Base-by-base conservation (phyloP, 2,113 vertebrate genomes). In the Sylvilagus bachmani region DNA sequence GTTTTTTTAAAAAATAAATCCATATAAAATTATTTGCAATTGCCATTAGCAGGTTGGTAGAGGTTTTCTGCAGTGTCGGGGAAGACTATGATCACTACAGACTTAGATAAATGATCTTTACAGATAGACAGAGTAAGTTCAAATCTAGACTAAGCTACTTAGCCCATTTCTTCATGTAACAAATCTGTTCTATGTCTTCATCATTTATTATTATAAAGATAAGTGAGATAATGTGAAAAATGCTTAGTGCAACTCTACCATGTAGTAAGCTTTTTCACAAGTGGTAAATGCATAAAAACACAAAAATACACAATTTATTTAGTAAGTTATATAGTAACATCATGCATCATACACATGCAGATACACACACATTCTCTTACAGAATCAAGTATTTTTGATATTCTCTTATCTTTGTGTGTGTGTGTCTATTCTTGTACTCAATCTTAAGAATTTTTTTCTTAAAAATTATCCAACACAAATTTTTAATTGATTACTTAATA, bases 151-250 rank as follows among this genome's bases (percentile, higher is more conserved):
- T 89, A 89, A 44, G 27, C 17, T 38, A 67, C 13, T 79, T 66
- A 88, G 11, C 14, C 67, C 36, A 58, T 51, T 89, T 87, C 33
- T 64, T 80, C 80, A 74, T 38, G 31, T 66, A 94, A 93, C 93
- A 84, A 90, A 73, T 79, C 49, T 66, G 29, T 33, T 75, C 89
- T 44, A 86, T 51, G 80, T 8, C 7, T 75, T 69, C 24, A 94
- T 62, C 66, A 74, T 44, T 95, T n/a, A 93, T 80, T 87, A 77
- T 73, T 58, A 86, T 82, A 86, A 93, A 86, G 10, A 70, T 58
- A 91, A 86, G 66, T 55, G 2, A 94, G 8, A 82, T 81, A 53
- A 36, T 44, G 64, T 44, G 2, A 51, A 70, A 86, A 91, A 1
- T 11, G 79, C 27, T 83, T 89, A 61, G 31, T 55, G 89, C 17